Conservation (phyloP, 2,113 vertebrate genomes). For the Thunnus maccoyii region DNA sequence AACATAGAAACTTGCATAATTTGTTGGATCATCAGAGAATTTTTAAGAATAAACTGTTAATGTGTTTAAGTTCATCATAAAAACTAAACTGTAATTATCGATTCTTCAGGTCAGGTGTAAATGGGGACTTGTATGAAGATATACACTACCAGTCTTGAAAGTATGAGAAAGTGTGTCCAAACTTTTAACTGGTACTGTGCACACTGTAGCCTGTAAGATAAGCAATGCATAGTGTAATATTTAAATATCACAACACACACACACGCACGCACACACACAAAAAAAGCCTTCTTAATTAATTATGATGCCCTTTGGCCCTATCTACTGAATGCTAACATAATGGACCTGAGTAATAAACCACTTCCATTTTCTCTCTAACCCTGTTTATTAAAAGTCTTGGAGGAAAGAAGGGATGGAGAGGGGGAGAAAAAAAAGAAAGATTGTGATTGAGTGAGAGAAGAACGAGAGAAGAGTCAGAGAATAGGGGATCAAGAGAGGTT, state of each 20-base stretch:
- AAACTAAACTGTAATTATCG: too few relatives aligned
- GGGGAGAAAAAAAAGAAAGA: background rate
- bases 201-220: background rate
- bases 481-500: conserved; percentile 44
- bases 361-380: conserved; percentile 58
- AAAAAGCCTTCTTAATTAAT: conserved; percentile 63
- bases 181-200: too few relatives aligned
- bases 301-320: conserved; percentile 56
- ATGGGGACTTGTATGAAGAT: too few relatives aligned
- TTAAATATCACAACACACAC: conserved; percentile 32
- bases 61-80: too few relatives aligned
- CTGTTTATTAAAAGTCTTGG: conserved; percentile 52
- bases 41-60: too few relatives aligned
- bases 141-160: too few relatives aligned
- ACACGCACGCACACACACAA: conserved; percentile 13
- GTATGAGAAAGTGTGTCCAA: too few relatives aligned
- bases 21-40: too few relatives aligned
- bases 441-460: conserved; percentile 48
- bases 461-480: conserved; percentile 28
- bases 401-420: conserved; percentile 10
- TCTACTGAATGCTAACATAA: conserved; percentile 66
- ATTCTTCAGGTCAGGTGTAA: too few relatives aligned
- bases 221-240: conserved; percentile 37
- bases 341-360: conserved; percentile 60
- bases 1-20: too few relatives aligned